Evolutionary conservation across 2,797 vertebrate species (phyloP).

Genomic region (Choloepus didactylus): DNA sequence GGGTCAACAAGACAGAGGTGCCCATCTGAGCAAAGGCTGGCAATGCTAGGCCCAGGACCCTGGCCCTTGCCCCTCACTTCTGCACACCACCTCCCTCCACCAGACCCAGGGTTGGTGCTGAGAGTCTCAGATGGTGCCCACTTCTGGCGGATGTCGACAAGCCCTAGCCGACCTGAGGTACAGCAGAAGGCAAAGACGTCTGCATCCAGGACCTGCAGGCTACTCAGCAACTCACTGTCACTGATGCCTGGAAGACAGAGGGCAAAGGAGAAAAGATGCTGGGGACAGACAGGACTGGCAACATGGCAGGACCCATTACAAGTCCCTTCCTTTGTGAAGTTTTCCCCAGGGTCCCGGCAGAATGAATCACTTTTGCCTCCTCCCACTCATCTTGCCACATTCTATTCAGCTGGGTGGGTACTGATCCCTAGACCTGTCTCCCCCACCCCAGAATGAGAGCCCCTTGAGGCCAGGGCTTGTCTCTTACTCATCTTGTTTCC

Average conservation of each 20-base stretch:
- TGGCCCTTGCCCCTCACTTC: constrained; percentile 34
- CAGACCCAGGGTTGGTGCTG: neutral
- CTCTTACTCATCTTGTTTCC: neutral
- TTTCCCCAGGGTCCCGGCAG: neutral
- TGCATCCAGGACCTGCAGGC: constrained; percentile 89
- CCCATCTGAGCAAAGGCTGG: constrained; percentile 90
- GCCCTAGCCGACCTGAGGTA: constrained; percentile 87
- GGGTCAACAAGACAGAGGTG: constrained; percentile 89
- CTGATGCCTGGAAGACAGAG: constrained; percentile 24
- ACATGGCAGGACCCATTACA: rapidly evolving
- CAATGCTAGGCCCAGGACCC: constrained; percentile 69
- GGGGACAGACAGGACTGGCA: rapidly evolving
- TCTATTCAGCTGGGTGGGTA: neutral
- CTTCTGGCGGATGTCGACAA: constrained; percentile 89
- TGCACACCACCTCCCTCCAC: constrained; percentile 77
- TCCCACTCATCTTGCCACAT: neutral
- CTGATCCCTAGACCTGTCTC: neutral
- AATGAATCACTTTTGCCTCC: rapidly evolving
- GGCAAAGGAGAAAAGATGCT: neutral
- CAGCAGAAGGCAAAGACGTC: constrained; percentile 89
- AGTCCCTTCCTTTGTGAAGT: neutral
- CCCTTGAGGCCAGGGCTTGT: neutral
- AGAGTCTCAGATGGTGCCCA: constrained; percentile 46
- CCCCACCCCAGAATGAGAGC: neutral
- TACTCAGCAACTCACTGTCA: constrained; percentile 87